phyloP scores from a whole-genome alignment of 2,888 invertebrate genomes.

The Microplitis deprimator region DNA sequence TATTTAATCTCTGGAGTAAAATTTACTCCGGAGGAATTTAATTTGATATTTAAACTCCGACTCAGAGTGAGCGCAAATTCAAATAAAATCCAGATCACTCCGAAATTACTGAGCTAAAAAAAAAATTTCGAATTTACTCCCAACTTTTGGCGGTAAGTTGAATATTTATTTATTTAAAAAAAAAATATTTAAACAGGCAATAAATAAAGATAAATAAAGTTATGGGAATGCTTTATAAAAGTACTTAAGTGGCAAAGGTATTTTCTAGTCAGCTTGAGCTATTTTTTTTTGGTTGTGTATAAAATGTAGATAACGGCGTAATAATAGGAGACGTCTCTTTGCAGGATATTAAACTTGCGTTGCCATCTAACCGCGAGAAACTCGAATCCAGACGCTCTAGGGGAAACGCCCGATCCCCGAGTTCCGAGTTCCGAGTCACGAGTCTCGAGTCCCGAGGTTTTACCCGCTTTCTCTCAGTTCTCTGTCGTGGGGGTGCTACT shows the following conservation, averaged over 20 bases:
- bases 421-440: slow-evolving; percentile 28
- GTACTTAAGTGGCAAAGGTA: neutral
- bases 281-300: slow-evolving; percentile 3
- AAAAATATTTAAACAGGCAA: neutral
- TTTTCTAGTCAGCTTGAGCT: neutral
- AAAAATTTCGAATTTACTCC: too few relatives aligned
- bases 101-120: too few relatives aligned
- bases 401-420: slow-evolving; percentile 38
- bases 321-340: slow-evolving; percentile 28
- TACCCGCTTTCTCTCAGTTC: too few relatives aligned
- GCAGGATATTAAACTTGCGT: slow-evolving; percentile 37
- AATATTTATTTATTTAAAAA: too few relatives aligned
- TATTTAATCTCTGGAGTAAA: too few relatives aligned
- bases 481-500: too few relatives aligned
- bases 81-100: too few relatives aligned
- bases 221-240: neutral
- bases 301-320: slow-evolving; percentile 14
- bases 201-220: neutral
- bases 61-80: too few relatives aligned
- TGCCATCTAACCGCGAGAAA: slow-evolving; percentile 14
- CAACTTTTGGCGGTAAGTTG: too few relatives aligned
- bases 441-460: slow-evolving; percentile 6
- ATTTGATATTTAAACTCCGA: too few relatives aligned
- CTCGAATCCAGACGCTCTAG: slow-evolving; percentile 33
- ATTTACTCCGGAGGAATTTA: too few relatives aligned